Percentiles rank a stretch among this genome's conserved stretches.
Evolutionary conservation across 2,113 vertebrate species (phyloP).

Genomic region (Misgurnus mizolepis): DNA sequence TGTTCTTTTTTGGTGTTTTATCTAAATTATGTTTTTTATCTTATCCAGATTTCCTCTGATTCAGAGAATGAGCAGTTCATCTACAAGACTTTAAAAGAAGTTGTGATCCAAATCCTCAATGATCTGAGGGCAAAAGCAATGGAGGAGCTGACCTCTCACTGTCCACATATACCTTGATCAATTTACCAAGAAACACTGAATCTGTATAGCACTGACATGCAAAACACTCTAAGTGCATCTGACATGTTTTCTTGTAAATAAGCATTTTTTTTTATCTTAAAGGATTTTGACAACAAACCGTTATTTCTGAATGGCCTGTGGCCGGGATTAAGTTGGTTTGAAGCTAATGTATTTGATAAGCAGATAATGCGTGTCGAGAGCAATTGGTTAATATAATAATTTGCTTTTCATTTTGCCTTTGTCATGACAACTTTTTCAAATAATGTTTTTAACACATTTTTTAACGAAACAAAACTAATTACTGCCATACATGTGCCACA

Average conservation of each 20-base stretch:
- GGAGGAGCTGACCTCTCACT: constrained; percentile 63
- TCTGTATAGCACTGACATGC: background rate
- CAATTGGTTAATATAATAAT: no score
- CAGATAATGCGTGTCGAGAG: no score
- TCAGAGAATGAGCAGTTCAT: constrained; percentile 77
- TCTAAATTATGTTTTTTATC: constrained; percentile 48
- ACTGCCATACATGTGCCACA: constrained; percentile 74
- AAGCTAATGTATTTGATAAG: no score
- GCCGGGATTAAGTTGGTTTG: no score
- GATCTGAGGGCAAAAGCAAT: constrained; percentile 75
- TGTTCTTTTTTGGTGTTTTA: background rate
- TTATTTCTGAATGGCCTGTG: no score
- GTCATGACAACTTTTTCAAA: constrained; percentile 16
- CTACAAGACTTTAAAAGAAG: constrained; percentile 80
- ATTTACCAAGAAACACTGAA: background rate
- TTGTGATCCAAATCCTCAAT: constrained; percentile 82
- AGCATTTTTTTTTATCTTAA: no score
- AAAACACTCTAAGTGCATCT: no score
- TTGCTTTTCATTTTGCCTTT: constrained; percentile 30
- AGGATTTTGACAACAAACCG: no score
- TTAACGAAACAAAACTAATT: constrained; percentile 40
- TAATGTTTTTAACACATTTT: constrained; percentile 14
- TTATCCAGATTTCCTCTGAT: constrained; percentile 75
- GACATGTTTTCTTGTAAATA: no score
- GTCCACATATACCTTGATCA: constrained; percentile 40